Evolutionary conservation across 2,113 vertebrate species (phyloP).

Genomic region (Talpa occidentalis): DNA sequence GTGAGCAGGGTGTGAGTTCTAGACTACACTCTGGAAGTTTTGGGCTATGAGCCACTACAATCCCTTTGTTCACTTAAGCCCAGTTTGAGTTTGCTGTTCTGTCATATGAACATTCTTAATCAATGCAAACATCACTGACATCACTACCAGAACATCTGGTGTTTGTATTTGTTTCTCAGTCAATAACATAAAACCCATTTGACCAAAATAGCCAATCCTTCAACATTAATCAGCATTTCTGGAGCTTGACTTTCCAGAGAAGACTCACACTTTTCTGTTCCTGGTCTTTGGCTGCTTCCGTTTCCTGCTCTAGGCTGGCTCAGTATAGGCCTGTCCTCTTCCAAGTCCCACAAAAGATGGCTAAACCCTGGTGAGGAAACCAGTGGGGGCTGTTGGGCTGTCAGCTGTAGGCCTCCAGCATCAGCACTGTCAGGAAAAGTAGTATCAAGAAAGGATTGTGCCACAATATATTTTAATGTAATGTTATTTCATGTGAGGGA

Average conservation of each 20-base stretch:
- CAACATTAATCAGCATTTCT: not conserved
- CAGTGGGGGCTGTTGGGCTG: not conserved
- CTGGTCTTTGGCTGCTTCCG: not conserved
- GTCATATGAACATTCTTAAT: not conserved
- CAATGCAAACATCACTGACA: not conserved
- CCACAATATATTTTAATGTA: not conserved
- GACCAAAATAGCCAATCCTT: not conserved
- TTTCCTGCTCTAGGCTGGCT: not conserved
- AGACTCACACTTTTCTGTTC: not conserved
- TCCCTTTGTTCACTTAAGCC: not conserved
- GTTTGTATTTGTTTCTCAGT: not conserved
- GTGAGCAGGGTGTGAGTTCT: not conserved
- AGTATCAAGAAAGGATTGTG: not conserved
- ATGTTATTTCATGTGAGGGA: not conserved
- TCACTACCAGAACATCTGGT: not conserved
- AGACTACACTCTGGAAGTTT: not conserved
- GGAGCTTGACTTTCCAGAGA: not conserved
- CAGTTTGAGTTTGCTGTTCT: constrained; percentile 1
- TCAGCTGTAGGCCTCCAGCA: not conserved
- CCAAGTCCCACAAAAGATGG: not conserved
- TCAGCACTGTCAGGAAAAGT: not conserved
- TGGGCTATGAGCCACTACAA: not conserved
- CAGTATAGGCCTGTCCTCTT: not conserved
- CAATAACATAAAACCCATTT: not conserved
- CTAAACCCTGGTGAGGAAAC: not conserved